Evolutionary conservation across 2,113 vertebrate genomes (phyloP).

Genomic region (Erythrolamprus reginae): DNA sequence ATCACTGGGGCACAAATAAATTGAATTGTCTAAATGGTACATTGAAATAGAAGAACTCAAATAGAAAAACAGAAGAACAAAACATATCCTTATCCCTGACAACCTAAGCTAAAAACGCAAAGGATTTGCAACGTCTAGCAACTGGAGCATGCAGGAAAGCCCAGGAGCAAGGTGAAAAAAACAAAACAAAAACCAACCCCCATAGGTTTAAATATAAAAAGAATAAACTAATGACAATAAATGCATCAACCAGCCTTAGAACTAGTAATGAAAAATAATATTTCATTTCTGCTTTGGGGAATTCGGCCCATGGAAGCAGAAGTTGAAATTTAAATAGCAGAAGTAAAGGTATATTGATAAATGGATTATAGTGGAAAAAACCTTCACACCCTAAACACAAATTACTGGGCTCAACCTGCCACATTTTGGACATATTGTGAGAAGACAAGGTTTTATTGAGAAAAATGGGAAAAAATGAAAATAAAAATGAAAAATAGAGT

Average conservation of each 20-base stretch:
- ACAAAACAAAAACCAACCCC: no score
- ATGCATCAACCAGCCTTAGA: background rate
- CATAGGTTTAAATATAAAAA: background rate
- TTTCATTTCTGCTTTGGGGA: background rate
- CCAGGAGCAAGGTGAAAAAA: background rate
- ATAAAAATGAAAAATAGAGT: background rate
- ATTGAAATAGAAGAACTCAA: background rate
- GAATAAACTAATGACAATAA: background rate
- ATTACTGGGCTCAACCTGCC: background rate
- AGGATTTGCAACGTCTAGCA: background rate
- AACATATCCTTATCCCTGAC: background rate
- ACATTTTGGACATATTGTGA: background rate
- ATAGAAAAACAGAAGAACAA: background rate
- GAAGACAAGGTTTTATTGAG: background rate
- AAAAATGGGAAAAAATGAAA: background rate
- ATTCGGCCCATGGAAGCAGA: background rate
- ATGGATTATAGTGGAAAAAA: background rate
- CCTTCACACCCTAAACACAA: background rate
- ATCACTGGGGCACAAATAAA: background rate
- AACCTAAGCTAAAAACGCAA: background rate
- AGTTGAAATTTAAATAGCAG: background rate
- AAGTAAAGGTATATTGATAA: background rate
- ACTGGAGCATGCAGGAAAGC: no score
- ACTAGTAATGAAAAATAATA: background rate
- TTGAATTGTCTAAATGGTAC: background rate